Base-by-base conservation (phyloP, 2,888 invertebrate species). In the Scaptomyza flava region DNA sequence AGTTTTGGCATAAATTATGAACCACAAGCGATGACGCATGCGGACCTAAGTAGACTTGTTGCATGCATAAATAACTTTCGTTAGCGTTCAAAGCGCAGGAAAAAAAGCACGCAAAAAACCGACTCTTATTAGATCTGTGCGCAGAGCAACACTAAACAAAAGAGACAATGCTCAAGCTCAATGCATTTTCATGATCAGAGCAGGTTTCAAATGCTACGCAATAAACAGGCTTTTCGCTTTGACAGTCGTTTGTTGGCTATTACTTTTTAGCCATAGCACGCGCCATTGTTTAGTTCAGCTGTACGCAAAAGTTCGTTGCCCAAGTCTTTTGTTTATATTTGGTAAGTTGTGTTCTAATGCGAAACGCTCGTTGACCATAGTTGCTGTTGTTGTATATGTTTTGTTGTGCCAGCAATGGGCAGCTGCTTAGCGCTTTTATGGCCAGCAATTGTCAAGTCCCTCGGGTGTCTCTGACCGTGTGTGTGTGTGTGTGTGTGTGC, bases 11-110 rank as follows among this genome's bases (percentile, higher is more conserved):
- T 87, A 87, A 89, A 89, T 87, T 90, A 87, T 87, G 89, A 81
- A 71, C 75, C 61, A 51, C 68, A 80, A 86, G 68, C 81, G 81
- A 88, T 89, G 90, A 87, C 89, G 87, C 87, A 90, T 89, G 89
- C 87, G 77, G 79, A 50, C 70, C 80, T 89, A 89, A 89, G 88
- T 84, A 86, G 87, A 84, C 84, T 87, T 69, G 86, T 83, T 74
- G 81, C 87, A 89, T 87, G 89, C 89, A 87, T 87, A 90, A 87
- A 87, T 90, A 87, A 87, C 87, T 87, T 87, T 87, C 87, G 88
- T 87, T 90, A 86, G 81, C 77, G 41, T 38, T 38, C 79, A 48
- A 41, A 48, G 33, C 33, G 54, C 52, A 77, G 72, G 72, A 80
- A 72, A 66, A 12, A 48, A 72, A 72, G 66, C 59, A 79, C 33